These are phyloP conservation scores for Carduelis carduelis DNA, from an alignment of 2,797 vertebrate genomes.

Conservation along the genomic window DNA sequence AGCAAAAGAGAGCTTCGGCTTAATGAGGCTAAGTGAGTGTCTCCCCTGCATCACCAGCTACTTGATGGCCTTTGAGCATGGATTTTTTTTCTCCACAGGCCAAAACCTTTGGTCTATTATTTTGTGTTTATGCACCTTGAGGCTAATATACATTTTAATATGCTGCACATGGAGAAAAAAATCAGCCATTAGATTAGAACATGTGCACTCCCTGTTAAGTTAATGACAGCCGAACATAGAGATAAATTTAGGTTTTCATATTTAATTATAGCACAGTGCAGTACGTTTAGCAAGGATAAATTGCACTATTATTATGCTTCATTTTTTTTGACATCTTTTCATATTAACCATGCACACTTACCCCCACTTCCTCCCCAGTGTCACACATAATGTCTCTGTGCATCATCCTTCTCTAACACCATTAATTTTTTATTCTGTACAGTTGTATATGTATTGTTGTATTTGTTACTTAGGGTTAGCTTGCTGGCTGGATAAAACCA, in stretches of 20 bases:
- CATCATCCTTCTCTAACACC: conserved; percentile 47
- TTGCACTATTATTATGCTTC: conserved; percentile 91
- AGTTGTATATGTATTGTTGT: conserved; percentile 23
- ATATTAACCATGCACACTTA: conserved; percentile 79
- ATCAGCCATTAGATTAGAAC: conserved; percentile 87
- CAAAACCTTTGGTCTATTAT: conserved; percentile 85
- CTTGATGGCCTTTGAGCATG: conserved; percentile 80
- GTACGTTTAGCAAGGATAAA: conserved; percentile 89
- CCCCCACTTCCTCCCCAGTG: conserved; percentile 62
- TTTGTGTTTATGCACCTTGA: conserved; percentile 90
- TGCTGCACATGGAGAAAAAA: conserved; percentile 81
- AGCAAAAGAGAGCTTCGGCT: conserved; percentile 85
- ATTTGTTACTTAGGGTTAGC: conserved; percentile 52
- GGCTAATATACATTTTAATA: conserved; percentile 93
- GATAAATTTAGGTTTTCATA: conserved; percentile 96
- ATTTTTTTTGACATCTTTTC: conserved; percentile 83
- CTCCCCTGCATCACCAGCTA: conserved; percentile 81
- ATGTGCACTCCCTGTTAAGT: conserved; percentile 90
- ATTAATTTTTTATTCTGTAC: conserved; percentile 49
- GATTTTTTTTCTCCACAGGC: conserved; percentile 79
- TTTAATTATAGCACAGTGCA: conserved; percentile 93
- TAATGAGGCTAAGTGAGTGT: conserved; percentile 94
- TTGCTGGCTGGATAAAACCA: conserved; percentile 9
- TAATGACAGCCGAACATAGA: conserved; percentile 90
- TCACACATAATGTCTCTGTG: conserved; percentile 60